Percentiles rank a stretch among this genome's conserved stretches.
phyloP scores from a whole-genome alignment of 2,888 invertebrate genomes.

The Amiota mariae region DNA sequence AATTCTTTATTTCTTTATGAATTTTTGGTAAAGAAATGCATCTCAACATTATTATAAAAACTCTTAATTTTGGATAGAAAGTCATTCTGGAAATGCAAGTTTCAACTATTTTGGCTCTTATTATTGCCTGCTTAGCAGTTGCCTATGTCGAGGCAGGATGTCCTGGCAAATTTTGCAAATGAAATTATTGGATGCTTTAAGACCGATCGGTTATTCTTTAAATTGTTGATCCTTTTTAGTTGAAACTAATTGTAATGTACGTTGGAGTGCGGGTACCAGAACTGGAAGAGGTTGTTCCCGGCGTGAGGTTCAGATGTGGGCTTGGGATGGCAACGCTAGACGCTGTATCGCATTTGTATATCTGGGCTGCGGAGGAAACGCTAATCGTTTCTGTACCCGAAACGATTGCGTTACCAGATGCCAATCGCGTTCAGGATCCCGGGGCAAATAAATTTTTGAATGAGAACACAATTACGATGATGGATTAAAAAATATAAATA shows the following conservation, averaged over 20 bases:
- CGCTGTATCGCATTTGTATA: background rate
- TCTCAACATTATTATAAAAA: background rate
- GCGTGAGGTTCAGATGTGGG: background rate
- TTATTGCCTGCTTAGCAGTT: background rate
- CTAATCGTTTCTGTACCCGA: constrained; percentile 3
- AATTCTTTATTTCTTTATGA: background rate
- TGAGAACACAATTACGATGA: background rate
- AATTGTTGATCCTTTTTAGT: background rate
- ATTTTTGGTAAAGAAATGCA: background rate
- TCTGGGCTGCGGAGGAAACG: constrained; percentile 5
- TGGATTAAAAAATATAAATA: background rate
- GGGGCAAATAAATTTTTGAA: background rate
- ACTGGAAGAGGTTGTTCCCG: background rate
- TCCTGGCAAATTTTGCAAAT: constrained; percentile 7
- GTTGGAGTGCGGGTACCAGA: background rate
- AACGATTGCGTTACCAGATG: background rate
- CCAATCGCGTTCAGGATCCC: too few relatives aligned
- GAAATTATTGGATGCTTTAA: background rate
- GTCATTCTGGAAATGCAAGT: background rate
- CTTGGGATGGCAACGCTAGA: background rate
- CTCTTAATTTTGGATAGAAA: background rate
- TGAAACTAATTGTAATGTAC: background rate
- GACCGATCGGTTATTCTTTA: background rate
- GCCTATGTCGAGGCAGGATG: background rate
- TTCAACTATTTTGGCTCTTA: background rate